Base-by-base conservation (phyloP, 2,113 vertebrate species). In the Puma concolor region DNA sequence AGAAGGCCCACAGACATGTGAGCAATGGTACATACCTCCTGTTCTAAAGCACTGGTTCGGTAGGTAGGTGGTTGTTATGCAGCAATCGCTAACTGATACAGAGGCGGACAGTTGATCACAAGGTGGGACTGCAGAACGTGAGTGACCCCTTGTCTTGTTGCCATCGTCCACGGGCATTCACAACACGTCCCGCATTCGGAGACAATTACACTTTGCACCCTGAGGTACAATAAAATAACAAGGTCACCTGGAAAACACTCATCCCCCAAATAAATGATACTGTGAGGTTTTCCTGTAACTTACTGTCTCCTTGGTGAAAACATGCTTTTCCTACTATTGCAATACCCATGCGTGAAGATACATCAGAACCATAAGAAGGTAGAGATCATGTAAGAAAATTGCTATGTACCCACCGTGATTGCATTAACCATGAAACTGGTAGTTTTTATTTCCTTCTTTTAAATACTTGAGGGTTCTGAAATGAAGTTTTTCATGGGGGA, bases 71-170 rank as follows among this genome's bases (percentile, higher is more conserved):
- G 5, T 27, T 15, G 48, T 82, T 50, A 69, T 1, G 2, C 16
- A 44, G 63, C 17, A 4, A 4, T 1, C 21, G 31, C 48, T 52
- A 33, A 41, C 13, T 14, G 23, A 63, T 15, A 52, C 11, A 48
- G n/a, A 21, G 3, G 9, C 21, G 19, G n/a, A 10, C 4, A 1
- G 4, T 9, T 14, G 77, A 41, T 21, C 29, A 29, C 87, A 29
- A 25, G 14, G n/a, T 25, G 54, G 11, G 23, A 6, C 88, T n/a
- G 2, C 1, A 7, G 64, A 7, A 2, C 14, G 9, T 2, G 36
- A 57, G n/a, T 15, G 23, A 17, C 31, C 7, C 17, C 13, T 29
- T 44, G 12, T 19, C 9, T 31, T 69, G 3, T 27, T 23, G 48
- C 11, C 48, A 21, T 14, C 31, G 38, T 67, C 52, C 5, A 0